Base-by-base conservation (phyloP, 2,797 vertebrate species). In the Poeciliopsis presidionis region DNA sequence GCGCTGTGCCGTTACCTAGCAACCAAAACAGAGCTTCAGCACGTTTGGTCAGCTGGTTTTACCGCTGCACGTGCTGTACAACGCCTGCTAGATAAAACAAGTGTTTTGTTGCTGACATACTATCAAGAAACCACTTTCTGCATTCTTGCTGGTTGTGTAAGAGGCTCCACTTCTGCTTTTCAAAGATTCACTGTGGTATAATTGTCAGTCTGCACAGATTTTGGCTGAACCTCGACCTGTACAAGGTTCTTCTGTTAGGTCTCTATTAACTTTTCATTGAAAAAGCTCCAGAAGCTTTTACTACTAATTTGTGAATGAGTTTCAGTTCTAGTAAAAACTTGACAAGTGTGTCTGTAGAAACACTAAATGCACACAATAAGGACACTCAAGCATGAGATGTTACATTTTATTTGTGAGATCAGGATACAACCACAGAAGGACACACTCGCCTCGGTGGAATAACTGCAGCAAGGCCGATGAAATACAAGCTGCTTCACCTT, bases 401-500 rank as follows among this genome's bases (percentile, higher is more conserved):
- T 75, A 74, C 79, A 79, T 41, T 79, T 83, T 84, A 80, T 88
- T 83, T 76, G 33, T 74, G 70, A 89, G 86, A 92, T 30, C 20
- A 51, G 63, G 78, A 78, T 70, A 73, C 67, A 36, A 69, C 77
- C 41, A 74, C 49, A 70, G 13, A 22, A 65, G 69, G 39, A 79
- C n/a, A 0, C 41, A 33, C 25, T 33, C n/a, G 41, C 22, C 33
- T 36, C 73, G 73, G 75, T 72, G 53, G 53, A 79, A 77, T 72
- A 74, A 43, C 73, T 77, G 59, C 43, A 75, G n/a, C 65, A 72
- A 88, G 65, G 61, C 43, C 83, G 72, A 33, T 71, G 83, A 82
- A 86, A 89, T 85, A 73, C 74, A 78, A 87, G 80, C 75, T 81
- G 72, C 85, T 89, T 92, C 90, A 90, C 85, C 83, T 81, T 85